Percentiles rank a stretch among this genome's conserved stretches.
Conservation (phyloP, 2,888 invertebrate genomes). For the Balanococcus diminutus region DNA sequence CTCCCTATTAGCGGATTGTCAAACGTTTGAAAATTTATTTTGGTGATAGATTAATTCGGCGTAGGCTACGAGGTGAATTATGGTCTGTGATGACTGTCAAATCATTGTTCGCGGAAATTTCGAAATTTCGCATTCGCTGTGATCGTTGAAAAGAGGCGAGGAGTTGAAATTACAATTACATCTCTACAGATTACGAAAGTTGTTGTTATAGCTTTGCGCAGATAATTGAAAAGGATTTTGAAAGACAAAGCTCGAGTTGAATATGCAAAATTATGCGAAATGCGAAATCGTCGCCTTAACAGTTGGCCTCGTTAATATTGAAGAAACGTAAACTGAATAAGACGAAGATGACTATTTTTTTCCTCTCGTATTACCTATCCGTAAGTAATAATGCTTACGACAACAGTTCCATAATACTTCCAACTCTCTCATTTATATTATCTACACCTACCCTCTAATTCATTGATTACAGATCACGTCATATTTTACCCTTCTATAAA, state of each 20-base stretch:
- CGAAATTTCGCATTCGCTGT: conserved; percentile 3
- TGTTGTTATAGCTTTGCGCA: conserved; percentile 8
- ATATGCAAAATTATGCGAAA: conserved; percentile 31
- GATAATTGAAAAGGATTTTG: conserved; percentile 31
- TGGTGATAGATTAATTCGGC: neutral
- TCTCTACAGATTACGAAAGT: conserved; percentile 22
- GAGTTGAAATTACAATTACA: conserved; percentile 26
- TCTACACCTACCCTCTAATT: neutral
- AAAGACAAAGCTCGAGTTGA: conserved; percentile 19
- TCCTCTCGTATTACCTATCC: neutral
- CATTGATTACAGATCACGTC: neutral
- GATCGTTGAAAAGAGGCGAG: neutral
- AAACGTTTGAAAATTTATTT: neutral
- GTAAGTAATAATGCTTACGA: neutral
- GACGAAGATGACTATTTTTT: neutral
- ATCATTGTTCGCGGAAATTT: conserved; percentile 14
- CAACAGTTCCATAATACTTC: neutral
- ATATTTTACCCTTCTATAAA: neutral
- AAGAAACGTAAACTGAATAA: conserved; percentile 12
- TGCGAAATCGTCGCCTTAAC: conserved; percentile 14
- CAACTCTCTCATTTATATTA: too few relatives aligned
- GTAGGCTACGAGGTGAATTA: neutral
- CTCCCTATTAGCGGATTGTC: neutral
- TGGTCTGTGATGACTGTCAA: conserved; percentile 14
- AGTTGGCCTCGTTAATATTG: conserved; percentile 15